Evolutionary conservation across 1,140 invertebrate genomes (phyloP), one percentile per base, ranked within the genome.

Genomic region (Eufriesea mexicana): DNA sequence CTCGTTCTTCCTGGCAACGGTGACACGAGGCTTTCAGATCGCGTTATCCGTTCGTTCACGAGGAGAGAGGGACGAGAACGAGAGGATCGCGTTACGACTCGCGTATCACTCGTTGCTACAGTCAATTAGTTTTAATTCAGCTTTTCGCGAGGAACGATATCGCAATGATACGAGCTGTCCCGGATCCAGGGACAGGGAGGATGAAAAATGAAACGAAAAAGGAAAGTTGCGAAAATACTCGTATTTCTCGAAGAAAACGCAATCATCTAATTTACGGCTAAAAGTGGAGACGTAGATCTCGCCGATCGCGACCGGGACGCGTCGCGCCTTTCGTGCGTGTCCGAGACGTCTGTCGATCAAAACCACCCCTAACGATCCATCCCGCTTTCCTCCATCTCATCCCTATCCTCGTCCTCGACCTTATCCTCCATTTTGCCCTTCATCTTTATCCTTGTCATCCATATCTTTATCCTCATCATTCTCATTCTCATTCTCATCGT

Each of bases 61-160:
- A n/a, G 0, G 23, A 6, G 23, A 6, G 42, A 45, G 64, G 23
- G 14, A 73, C 51, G 71, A 57, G 51, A 20, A 45, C 68, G 68
- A 55, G 59, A 66, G 57, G 67, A 51, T 16, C 2, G 66, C 35
- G 42, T 7, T 6, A 35, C n/a, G n/a, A 51, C 16, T 25, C 78
- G 12, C 28, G 25, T 28, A n/a, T n/a, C 62, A 51, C 66, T 47
- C 64, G 76, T 51, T 59, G 76, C 86, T 71, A 78, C 81, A 82
- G 87, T 89, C 87, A 89, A 89, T 89, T 89, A 89, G 74, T 80
- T 89, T 67, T 47, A 55, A 80, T 86, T 89, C 61, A 70, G 76
- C 83, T 89, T 67, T 68, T 23, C 54, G 66, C 75, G 70, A 84
- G 70, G 42, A 85, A 20, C 64, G 68, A 28, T 35, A 35, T 73